phyloP scores from a whole-genome alignment of 2,113 vertebrate genomes.

The Pygoscelis antarcticus region DNA sequence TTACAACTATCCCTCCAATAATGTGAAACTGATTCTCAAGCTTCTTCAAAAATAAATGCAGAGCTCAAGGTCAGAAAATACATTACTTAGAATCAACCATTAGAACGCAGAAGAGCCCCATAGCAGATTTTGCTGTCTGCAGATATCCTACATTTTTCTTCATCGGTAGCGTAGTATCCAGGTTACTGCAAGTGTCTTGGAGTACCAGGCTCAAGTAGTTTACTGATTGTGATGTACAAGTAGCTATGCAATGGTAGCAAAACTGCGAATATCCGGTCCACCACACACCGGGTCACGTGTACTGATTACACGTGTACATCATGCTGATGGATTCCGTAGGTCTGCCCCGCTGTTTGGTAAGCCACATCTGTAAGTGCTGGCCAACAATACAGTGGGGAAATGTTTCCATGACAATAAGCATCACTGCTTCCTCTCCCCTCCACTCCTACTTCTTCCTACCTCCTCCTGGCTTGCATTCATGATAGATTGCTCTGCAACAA shows the following conservation, averaged over 20 bases:
- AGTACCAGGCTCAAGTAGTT: conserved; percentile 31
- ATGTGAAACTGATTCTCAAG: conserved; percentile 70
- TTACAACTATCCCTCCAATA: conserved; percentile 65
- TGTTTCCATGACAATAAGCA: conserved; percentile 42
- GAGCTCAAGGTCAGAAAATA: conserved; percentile 70
- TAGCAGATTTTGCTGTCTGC: conserved; percentile 37
- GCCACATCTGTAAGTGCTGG: background rate
- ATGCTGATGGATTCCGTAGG: background rate
- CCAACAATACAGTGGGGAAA: background rate
- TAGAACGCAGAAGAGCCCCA: conserved; percentile 52
- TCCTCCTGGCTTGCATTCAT: background rate
- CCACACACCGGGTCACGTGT: background rate
- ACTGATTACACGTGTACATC: no score
- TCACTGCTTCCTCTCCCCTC: background rate
- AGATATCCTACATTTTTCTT: conserved; percentile 56
- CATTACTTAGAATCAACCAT: conserved; percentile 56
- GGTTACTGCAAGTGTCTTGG: conserved; percentile 33
- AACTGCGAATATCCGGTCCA: background rate
- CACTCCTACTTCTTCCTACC: background rate
- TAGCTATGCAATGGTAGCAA: background rate
- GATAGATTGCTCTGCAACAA: background rate
- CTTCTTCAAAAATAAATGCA: conserved; percentile 71
- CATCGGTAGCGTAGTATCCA: conserved; percentile 1
- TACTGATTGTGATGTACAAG: conserved; percentile 17
- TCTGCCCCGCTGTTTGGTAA: background rate